Percentiles rank a stretch among this genome's conserved stretches.
Evolutionary conservation across 1,140 invertebrate species (phyloP).

Genomic region (Drosophila kikkawai): DNA sequence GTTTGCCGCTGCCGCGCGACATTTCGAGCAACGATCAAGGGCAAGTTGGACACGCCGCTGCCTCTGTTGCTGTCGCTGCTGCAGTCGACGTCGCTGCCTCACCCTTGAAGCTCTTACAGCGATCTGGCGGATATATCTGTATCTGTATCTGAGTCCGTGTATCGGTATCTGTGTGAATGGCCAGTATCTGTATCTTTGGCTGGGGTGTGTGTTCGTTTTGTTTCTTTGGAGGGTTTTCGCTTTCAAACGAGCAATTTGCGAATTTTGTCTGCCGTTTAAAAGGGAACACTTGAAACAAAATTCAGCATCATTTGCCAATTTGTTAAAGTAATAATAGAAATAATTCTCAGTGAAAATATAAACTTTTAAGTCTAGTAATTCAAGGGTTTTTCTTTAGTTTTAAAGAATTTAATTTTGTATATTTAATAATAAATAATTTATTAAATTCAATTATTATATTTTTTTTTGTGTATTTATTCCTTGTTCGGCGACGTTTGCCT

Average conservation of each 20-base stretch:
- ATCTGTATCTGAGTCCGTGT: constrained; percentile 32
- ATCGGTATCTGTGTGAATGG: constrained; percentile 44
- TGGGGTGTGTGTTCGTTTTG: constrained; percentile 48
- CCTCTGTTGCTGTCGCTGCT: neutral
- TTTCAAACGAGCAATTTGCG: constrained; percentile 81
- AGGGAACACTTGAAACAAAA: constrained; percentile 14
- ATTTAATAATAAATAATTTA: too few species aligned
- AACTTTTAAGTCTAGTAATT: neutral
- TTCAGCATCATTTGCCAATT: neutral
- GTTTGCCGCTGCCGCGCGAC: constrained; percentile 51
- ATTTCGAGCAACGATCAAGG: constrained; percentile 77
- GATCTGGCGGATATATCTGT: constrained; percentile 52
- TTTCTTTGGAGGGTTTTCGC: constrained; percentile 75
- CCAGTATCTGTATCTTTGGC: constrained; percentile 28
- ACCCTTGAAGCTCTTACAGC: constrained; percentile 80
- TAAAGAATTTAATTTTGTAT: neutral
- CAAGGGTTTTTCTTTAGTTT: neutral
- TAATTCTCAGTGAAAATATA: too few species aligned
- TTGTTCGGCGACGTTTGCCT: constrained; percentile 65
- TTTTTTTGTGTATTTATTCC: constrained; percentile 41
- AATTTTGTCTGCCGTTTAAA: constrained; percentile 72
- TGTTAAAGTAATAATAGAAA: too few species aligned
- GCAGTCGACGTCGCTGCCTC: constrained; percentile 49
- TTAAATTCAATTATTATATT: neutral
- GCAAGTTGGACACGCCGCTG: constrained; percentile 74